phyloP scores from a whole-genome alignment of 2,888 invertebrate genomes.

The Pycnomerus fuliginosus region DNA sequence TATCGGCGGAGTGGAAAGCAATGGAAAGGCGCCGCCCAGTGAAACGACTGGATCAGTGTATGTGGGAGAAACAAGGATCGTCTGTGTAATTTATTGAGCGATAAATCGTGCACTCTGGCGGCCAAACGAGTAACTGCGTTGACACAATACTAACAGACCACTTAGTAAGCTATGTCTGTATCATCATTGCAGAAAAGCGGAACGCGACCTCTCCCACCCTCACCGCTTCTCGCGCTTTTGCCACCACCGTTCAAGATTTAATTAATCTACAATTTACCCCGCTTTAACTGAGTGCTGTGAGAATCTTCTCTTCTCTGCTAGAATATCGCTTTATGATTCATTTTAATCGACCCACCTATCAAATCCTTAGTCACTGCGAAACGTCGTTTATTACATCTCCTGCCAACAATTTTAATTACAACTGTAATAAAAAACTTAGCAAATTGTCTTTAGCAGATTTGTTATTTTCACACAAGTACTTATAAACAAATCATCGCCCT shows the following conservation, averaged over 20 bases:
- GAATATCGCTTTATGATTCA: constrained; percentile 24
- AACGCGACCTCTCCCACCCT: constrained; percentile 28
- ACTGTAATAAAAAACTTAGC: too few species aligned
- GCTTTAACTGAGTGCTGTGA: constrained; percentile 25
- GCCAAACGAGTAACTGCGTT: constrained; percentile 53
- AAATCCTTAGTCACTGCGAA: constrained; percentile 8
- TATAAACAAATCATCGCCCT: neutral
- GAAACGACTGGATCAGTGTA: constrained; percentile 30
- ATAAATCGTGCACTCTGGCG: constrained; percentile 54
- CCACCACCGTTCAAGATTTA: constrained; percentile 31
- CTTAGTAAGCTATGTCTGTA: constrained; percentile 46
- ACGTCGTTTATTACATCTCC: constrained; percentile 10
- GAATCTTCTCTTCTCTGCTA: constrained; percentile 14
- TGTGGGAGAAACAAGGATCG: constrained; percentile 46
- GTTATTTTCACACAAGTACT: too few species aligned
- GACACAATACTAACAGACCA: constrained; percentile 55
- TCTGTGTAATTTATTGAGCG: constrained; percentile 53
- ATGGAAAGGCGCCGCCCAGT: constrained; percentile 36
- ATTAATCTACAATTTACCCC: constrained; percentile 35
- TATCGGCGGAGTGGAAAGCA: constrained; percentile 41
- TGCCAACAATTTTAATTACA: constrained; percentile 12
- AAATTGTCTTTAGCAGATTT: too few species aligned
- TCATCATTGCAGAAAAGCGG: constrained; percentile 41
- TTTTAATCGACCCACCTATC: constrained; percentile 21
- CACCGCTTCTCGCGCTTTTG: constrained; percentile 20